A percentile compares a stretch with the other conserved stretches of the same genome.
phyloP scores from a whole-genome alignment of 2,113 vertebrate genomes.

The Glareola pratincola region DNA sequence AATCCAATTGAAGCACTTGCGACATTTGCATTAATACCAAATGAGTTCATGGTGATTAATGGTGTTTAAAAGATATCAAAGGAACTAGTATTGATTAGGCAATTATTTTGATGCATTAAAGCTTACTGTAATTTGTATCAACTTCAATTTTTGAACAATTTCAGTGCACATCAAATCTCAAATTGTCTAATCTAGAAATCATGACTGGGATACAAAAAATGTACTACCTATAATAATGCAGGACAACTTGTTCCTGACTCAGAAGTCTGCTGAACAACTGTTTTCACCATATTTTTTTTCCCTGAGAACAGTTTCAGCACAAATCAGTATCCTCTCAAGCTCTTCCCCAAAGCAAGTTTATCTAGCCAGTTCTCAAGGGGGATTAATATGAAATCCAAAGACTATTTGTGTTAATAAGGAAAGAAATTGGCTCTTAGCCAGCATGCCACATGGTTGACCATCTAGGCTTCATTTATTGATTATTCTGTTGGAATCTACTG shows the following conservation, averaged over 20 bases:
- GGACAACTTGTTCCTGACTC: neutral
- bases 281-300: neutral
- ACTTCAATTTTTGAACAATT: slow-evolving; percentile 19
- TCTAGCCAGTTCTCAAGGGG: neutral
- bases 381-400: neutral
- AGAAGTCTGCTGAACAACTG: neutral
- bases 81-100: slow-evolving; percentile 70
- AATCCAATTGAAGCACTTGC: slow-evolving; percentile 54
- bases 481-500: neutral
- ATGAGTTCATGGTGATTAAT: slow-evolving; percentile 62
- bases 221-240: neutral
- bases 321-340: neutral
- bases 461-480: neutral
- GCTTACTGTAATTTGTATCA: slow-evolving; percentile 53
- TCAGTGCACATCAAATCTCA: neutral
- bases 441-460: neutral
- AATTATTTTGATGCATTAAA: slow-evolving; percentile 69
- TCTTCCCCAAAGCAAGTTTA: neutral
- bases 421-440: neutral
- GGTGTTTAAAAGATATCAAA: slow-evolving; percentile 61
- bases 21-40: slow-evolving; percentile 58
- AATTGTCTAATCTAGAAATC: neutral
- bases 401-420: neutral
- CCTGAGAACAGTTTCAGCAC: neutral
- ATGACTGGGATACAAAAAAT: neutral